Percentiles rank a stretch among this genome's conserved stretches.
These are phyloP conservation scores for Formica aserva DNA, from an alignment of 2,888 invertebrate species.

Conservation along the genomic window DNA sequence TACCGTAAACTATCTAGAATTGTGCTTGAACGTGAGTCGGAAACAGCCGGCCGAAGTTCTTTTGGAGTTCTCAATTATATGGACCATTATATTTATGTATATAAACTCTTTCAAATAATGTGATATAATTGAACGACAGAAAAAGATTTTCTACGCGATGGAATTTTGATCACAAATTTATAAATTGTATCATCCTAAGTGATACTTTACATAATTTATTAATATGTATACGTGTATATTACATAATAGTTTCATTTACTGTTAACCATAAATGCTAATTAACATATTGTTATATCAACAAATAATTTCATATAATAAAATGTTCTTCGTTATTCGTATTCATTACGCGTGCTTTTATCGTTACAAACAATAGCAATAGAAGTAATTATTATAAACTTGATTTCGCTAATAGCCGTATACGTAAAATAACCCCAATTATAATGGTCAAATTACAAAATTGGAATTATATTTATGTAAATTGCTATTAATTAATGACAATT, in stretches of 20 bases:
- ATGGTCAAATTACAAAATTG: conserved; percentile 21
- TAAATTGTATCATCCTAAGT: not conserved
- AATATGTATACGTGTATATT: not conserved
- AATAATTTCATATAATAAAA: conserved; percentile 29
- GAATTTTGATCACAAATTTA: not conserved
- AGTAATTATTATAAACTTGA: conserved; percentile 37
- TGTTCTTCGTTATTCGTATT: conserved; percentile 25
- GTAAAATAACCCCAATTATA: conserved; percentile 24
- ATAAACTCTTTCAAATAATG: conserved; percentile 24
- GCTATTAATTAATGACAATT: conserved; percentile 18
- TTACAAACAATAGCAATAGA: conserved; percentile 7
- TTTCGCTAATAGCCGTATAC: conserved; percentile 1
- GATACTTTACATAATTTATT: not conserved
- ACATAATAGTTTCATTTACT: conserved; percentile 17
- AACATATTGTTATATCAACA: conserved; percentile 12
- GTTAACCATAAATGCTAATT: conserved; percentile 6
- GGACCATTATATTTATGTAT: not conserved
- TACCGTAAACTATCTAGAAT: conserved; percentile 47
- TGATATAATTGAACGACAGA: conserved; percentile 43
- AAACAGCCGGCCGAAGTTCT: conserved; percentile 46
- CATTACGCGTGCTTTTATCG: conserved; percentile 32
- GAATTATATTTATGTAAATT: conserved; percentile 22
- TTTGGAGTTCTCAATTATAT: conserved; percentile 30
- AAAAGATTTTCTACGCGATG: not conserved
- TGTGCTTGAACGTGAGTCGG: conserved; percentile 51